Evolutionary conservation across 2,888 invertebrate genomes (phyloP).

Genomic region (Muscina levida): DNA sequence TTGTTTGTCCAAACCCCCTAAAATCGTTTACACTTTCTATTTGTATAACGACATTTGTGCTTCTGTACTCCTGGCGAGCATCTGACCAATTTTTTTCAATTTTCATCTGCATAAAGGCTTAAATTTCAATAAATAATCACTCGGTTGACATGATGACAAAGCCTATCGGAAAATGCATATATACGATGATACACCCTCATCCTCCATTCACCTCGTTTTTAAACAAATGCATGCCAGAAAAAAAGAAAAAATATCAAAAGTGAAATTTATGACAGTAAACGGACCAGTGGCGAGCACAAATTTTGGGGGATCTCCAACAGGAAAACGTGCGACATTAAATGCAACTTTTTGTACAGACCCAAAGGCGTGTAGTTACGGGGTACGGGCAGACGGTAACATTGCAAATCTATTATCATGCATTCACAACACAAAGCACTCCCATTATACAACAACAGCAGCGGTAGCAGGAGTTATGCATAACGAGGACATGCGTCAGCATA

Average conservation of each 20-base stretch:
- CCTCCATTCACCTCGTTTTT: not conserved
- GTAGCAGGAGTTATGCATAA: slow-evolving; percentile 45
- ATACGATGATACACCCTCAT: slow-evolving; percentile 37
- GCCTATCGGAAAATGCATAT: slow-evolving; percentile 71
- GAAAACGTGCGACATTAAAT: slow-evolving; percentile 58
- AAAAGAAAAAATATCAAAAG: slow-evolving; percentile 56
- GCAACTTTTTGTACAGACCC: slow-evolving; percentile 56
- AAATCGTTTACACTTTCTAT: too few species aligned
- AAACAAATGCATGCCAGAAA: slow-evolving; percentile 1
- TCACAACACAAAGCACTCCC: slow-evolving; percentile 62
- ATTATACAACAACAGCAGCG: slow-evolving; percentile 39
- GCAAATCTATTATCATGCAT: slow-evolving; percentile 66
- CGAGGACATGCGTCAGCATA: slow-evolving; percentile 65
- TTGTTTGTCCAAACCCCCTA: too few species aligned
- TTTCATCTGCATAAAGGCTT: slow-evolving; percentile 67
- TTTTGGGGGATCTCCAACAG: slow-evolving; percentile 9
- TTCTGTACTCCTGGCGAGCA: too few species aligned
- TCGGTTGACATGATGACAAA: slow-evolving; percentile 75
- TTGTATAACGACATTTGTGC: too few species aligned
- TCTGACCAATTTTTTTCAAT: slow-evolving; percentile 19
- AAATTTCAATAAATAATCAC: slow-evolving; percentile 77
- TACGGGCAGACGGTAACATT: slow-evolving; percentile 48
- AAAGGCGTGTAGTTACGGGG: slow-evolving; percentile 23
- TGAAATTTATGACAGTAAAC: slow-evolving; percentile 64
- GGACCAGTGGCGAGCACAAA: slow-evolving; percentile 34